These are phyloP conservation scores for Oryzias celebensis DNA, from an alignment of 2,113 vertebrate genomes.

Conservation along the genomic window DNA sequence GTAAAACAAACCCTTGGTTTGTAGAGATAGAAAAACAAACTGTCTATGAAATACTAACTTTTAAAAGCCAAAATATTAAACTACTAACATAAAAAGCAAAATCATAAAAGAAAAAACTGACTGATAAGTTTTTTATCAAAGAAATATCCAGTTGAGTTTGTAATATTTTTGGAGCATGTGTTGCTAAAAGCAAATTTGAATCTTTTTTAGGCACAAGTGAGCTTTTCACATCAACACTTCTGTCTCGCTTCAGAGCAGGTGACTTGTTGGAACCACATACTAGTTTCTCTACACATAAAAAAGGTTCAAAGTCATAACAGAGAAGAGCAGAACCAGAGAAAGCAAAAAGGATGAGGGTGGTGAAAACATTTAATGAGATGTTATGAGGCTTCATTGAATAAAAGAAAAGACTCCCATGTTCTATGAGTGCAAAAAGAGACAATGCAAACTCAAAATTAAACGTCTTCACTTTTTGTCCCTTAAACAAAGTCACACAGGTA, in stretches of 20 bases:
- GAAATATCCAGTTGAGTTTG: no score
- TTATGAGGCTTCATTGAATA: slow-evolving; percentile 73
- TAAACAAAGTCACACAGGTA: slow-evolving; percentile 20
- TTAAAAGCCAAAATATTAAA: no score
- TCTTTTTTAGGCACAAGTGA: slow-evolving; percentile 22
- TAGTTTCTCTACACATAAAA: slow-evolving; percentile 67
- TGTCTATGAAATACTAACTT: no score
- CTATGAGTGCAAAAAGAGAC: slow-evolving; percentile 60
- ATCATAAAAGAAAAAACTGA: no score
- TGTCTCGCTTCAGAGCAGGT: slow-evolving; percentile 53
- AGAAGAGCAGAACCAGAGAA: slow-evolving; percentile 49
- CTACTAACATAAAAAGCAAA: no score
- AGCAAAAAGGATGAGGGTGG: slow-evolving; percentile 53
- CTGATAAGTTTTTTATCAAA: no score
- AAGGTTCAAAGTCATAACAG: slow-evolving; percentile 2
- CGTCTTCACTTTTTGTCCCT: slow-evolving; percentile 57
- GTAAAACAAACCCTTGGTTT: no score
- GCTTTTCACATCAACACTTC: slow-evolving; percentile 33
- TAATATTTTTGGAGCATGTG: no score
- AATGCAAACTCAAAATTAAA: slow-evolving; percentile 65
- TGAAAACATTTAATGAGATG: slow-evolving; percentile 56
- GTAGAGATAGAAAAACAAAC: no score
- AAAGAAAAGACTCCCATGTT: slow-evolving; percentile 63
- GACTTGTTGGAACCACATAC: slow-evolving; percentile 61
- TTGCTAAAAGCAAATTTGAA: no score